Percentiles rank a stretch among this genome's conserved stretches.
Evolutionary conservation across 2,113 vertebrate species (phyloP).

Genomic region (Polypterus bichir): DNA sequence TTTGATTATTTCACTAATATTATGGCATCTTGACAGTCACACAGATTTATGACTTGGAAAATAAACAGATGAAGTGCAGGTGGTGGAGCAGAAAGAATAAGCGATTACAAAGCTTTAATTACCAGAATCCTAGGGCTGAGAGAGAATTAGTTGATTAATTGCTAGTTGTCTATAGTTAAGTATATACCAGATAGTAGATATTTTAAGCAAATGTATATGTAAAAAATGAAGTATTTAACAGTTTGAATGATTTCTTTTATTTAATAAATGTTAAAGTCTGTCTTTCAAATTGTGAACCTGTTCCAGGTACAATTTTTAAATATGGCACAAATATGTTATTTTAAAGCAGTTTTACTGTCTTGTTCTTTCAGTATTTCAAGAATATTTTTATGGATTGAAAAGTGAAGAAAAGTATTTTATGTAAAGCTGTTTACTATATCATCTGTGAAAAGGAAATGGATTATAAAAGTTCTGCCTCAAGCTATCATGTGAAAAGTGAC

Average conservation of each 20-base stretch:
- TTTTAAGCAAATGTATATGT: conserved; percentile 29
- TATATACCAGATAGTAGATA: conserved; percentile 50
- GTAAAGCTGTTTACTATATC: conserved; percentile 36
- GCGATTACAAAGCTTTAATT: conserved; percentile 98
- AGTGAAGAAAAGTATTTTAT: conserved; percentile 52
- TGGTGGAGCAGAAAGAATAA: conserved; percentile 99
- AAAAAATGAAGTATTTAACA: conserved; percentile 29
- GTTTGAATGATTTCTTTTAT: conserved; percentile 27
- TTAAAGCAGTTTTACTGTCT: conserved; percentile 45
- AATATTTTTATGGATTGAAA: conserved; percentile 55
- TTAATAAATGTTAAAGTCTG: conserved; percentile 25
- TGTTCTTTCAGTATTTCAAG: conserved; percentile 24
- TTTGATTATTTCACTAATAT: conserved; percentile 99
- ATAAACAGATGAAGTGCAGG: conserved; percentile 99
- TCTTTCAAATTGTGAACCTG: conserved; percentile 12
- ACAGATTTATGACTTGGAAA: conserved; percentile 96
- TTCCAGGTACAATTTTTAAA: conserved; percentile 35
- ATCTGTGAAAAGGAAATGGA: conserved; percentile 45
- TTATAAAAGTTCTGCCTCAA: conserved; percentile 4
- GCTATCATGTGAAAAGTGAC: conserved; percentile 43
- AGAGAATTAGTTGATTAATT: conserved; percentile 77
- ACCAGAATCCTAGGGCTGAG: conserved; percentile 78
- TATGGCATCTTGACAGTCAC: conserved; percentile 82
- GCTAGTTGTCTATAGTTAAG: conserved; percentile 57
- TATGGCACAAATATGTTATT: conserved; percentile 51